Evolutionary conservation across 2,888 invertebrate species (phyloP).

Genomic region (Temnothorax ravouxi): DNA sequence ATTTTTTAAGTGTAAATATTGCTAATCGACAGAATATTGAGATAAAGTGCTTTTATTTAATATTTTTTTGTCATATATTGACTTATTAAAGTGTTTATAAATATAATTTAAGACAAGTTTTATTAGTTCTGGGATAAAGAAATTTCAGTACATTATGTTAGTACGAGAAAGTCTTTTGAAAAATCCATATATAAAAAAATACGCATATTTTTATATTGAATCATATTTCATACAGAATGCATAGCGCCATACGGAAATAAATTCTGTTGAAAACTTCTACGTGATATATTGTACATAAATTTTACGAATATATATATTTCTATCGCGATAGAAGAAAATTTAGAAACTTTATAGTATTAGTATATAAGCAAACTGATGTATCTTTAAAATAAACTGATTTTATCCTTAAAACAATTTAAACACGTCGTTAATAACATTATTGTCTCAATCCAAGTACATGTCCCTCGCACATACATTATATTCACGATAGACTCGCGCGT

Average conservation of each 20-base stretch:
- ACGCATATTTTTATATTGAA: constrained; percentile 3
- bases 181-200: constrained; percentile 1
- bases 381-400: constrained; percentile 27
- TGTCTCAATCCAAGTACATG: constrained; percentile 17
- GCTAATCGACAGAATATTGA: background rate
- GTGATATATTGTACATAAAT: constrained; percentile 20
- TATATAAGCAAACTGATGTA: constrained; percentile 29
- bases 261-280: constrained; percentile 24
- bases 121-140: background rate
- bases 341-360: background rate
- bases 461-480: constrained; percentile 7
- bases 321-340: constrained; percentile 2
- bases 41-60: background rate
- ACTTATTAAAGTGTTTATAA: background rate
- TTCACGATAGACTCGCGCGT: background rate
- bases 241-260: constrained; percentile 2
- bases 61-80: background rate
- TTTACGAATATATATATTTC: constrained; percentile 15
- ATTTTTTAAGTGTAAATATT: constrained; percentile 11
- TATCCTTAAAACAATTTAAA: constrained; percentile 37
- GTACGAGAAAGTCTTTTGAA: background rate
- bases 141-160: background rate
- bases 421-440: constrained; percentile 28
- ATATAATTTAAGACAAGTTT: background rate
- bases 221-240: background rate